Percentiles rank a stretch among this genome's conserved stretches.
Conservation (phyloP, 30 jellyfish, hydroid and myxozoan species). For the Calvadosia cruxmelitensis region DNA sequence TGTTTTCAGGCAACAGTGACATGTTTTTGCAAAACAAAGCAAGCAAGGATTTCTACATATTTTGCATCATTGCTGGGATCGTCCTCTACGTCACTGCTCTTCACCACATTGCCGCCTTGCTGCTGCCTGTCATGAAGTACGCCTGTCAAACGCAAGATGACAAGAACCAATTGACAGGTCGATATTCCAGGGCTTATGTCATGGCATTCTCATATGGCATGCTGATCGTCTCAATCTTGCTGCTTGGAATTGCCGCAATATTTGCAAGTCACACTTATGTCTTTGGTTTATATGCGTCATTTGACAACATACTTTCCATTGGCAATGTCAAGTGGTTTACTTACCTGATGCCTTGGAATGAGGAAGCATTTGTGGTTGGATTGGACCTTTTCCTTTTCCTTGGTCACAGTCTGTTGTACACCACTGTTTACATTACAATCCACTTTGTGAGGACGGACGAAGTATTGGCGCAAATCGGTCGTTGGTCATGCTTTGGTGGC, state of each 20-base stretch:
- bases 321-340: not conserved
- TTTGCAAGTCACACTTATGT: not conserved
- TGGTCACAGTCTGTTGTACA: not conserved
- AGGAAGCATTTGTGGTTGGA: not conserved
- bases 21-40: not conserved
- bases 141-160: not conserved
- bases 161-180: not conserved
- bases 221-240: not conserved
- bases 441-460: not conserved
- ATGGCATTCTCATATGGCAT: not conserved
- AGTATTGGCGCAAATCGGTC: not conserved
- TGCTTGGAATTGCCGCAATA: not conserved
- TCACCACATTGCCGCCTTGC: not conserved
- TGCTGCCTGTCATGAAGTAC: not conserved
- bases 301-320: not conserved
- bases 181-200: not conserved
- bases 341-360: not conserved
- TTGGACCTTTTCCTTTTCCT: not conserved
- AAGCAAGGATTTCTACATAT: not conserved
- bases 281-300: not conserved
- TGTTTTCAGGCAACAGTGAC: not conserved
- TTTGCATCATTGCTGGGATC: not conserved
- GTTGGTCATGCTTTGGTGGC: not conserved
- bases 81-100: not conserved
- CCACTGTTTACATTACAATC: not conserved